These are phyloP conservation scores for Poeciliopsis occidentalis DNA, from an alignment of 2,113 vertebrate genomes.

Conservation along the genomic window DNA sequence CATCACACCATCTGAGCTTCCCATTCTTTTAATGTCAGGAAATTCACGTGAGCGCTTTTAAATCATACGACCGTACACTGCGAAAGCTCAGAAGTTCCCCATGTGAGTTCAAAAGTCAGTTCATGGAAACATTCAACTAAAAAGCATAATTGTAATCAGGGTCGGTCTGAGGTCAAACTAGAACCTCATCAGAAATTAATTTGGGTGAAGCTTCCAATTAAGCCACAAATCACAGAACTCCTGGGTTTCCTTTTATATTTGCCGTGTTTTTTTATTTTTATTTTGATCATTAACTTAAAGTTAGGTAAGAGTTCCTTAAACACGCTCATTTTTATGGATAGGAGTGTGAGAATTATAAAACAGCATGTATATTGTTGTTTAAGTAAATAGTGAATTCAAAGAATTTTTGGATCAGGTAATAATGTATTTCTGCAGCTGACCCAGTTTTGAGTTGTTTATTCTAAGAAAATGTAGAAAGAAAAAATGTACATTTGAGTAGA, in stretches of 20 bases:
- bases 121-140: neutral
- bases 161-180: neutral
- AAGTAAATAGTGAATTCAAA: neutral
- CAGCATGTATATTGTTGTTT: neutral
- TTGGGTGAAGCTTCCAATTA: no score
- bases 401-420: neutral
- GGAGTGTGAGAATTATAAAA: no score
- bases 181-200: neutral
- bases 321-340: neutral
- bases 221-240: no score
- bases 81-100: neutral
- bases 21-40: no score
- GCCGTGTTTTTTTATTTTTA: no score
- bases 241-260: no score
- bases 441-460: neutral
- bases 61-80: neutral
- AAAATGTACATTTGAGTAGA: neutral
- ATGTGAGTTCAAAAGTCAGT: neutral
- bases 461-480: neutral
- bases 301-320: neutral
- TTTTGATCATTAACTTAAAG: neutral
- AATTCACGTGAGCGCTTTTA: neutral
- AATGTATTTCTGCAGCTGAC: neutral
- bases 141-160: neutral
- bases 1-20: neutral